These are phyloP conservation scores for Albula glossodonta DNA, from an alignment of 2,113 vertebrate species.

Conservation along the genomic window DNA sequence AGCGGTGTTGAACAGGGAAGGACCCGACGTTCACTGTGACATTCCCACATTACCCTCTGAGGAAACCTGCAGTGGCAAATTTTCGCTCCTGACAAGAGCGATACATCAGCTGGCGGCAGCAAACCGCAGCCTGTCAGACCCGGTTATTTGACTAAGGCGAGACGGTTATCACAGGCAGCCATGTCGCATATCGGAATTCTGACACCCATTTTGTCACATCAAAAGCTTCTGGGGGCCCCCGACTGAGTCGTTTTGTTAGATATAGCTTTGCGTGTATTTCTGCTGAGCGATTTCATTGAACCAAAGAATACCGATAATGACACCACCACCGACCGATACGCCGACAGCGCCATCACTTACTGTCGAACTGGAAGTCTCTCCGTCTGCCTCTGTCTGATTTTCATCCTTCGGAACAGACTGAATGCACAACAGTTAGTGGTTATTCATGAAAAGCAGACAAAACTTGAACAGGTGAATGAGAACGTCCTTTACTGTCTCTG, in stretches of 20 bases:
- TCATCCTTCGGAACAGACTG: neutral
- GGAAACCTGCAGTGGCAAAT: neutral
- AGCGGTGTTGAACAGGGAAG: neutral
- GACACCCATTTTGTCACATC: neutral
- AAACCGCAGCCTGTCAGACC: neutral
- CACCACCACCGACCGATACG: neutral
- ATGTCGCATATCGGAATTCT: neutral
- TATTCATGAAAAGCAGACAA: neutral
- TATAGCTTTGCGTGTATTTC: neutral
- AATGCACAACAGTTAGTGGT: constrained; percentile 25
- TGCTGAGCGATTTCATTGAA: neutral
- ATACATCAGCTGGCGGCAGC: neutral
- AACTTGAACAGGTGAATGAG: neutral
- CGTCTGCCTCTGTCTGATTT: constrained; percentile 14
- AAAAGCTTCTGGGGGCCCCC: neutral
- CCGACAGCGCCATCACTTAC: neutral
- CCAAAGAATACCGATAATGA: neutral
- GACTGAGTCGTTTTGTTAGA: neutral
- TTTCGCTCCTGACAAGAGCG: neutral
- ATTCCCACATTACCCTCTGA: neutral
- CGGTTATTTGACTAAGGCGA: constrained; percentile 1
- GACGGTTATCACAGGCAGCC: neutral
- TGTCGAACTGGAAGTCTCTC: neutral
- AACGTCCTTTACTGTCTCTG: neutral
- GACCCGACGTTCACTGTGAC: neutral